Base-by-base conservation (phyloP, 2,113 vertebrate genomes). In the Hippocampus guttulatus region DNA sequence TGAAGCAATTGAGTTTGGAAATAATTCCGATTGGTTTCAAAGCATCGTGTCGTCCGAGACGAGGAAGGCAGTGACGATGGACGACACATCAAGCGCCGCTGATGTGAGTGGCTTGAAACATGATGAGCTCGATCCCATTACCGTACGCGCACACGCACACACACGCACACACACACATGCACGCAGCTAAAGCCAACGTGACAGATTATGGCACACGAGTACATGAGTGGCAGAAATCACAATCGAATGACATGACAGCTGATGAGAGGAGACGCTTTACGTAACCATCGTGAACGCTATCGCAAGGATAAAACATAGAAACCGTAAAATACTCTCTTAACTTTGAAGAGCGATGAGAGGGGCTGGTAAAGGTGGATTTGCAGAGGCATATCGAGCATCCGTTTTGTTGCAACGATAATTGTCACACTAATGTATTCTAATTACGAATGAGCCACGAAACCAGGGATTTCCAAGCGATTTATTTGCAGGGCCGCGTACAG, bases 81-180 rank as follows among this genome's bases (percentile, higher is more conserved):
- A 71, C 77, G 54, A 71, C 63, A 67, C 20, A 30, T 40, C 4
- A 4, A 86, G 80, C 16, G 30, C 61, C 58, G 74, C 51, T 75
- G 71, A 78, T 81, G 75, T 63, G 77, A 74, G 54, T 71, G 76
- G 78, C 78, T 81, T 81, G 75, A 70, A 61, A 33, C 68, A 65
- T 73, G 63, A 77, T 79, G 55, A 82, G 69, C 74, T 80, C 75
- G 83, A 85, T 86, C 83, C 76, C 73, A 80, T 81, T 87, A 79
- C 61, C 70, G 70, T 74, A 79, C 57, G 73, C 71, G 63, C 16
- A 62, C 70, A 67, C 80, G 49, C 63, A 30, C 67, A 64, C 70
- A 69, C 76, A 82, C 64, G 76, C 15, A 58, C 67, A 69, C 79
- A 60, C 64, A n/a, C 69, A 62, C 30, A 33, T 5, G 5, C 30